Evolutionary conservation across 2,888 invertebrate genomes (phyloP), one percentile per base, ranked within the genome.

Genomic region (Cosmopolites sordidus): DNA sequence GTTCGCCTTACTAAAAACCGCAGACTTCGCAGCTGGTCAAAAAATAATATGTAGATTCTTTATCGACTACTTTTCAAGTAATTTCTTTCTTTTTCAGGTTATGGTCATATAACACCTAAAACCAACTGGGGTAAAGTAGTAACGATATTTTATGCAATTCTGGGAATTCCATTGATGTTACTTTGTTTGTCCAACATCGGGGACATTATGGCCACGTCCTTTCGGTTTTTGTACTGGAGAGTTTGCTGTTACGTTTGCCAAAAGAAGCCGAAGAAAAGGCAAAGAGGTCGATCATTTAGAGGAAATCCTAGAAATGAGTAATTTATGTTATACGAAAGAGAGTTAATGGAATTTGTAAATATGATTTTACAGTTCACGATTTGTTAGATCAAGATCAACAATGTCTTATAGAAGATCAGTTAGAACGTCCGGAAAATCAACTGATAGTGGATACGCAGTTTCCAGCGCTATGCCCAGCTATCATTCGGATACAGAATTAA

Each of bases 141-240:
- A 60, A 96, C 96, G 11, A 95, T 96, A 67, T 88, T 96, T 72
- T 96, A 96, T 75, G 95, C 95, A 16, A 94, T 96, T 69, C 80
- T 95, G 60, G 96, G 92, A 42, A 96, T 96, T 63, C 96, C 96
- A 0, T 78, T 96, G 61, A 95, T 96, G 93, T 81, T 96, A 65
- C 81, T 96, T 14, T 96, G 95, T 66, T 81, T 96, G 60, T 93
- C 94, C 48, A 94, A 92, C 75, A 93, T 93, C 64, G 93, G 94
- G 4, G 92, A 93, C 71, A 87, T 92, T 59, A 91, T 94, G 91
- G 93, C 93, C 1, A 90, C 92, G 41, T 91, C 92, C 5, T 94
- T 94, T 77, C 86, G 91, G 60, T 92, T 93, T 68, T 75, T 93
- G n/a, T 94, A 94, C 70, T 93, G 93, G 93, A 84, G 89, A 51